phyloP scores from a whole-genome alignment of 2,888 invertebrate species.

The Cataglyphis altisquamis region DNA sequence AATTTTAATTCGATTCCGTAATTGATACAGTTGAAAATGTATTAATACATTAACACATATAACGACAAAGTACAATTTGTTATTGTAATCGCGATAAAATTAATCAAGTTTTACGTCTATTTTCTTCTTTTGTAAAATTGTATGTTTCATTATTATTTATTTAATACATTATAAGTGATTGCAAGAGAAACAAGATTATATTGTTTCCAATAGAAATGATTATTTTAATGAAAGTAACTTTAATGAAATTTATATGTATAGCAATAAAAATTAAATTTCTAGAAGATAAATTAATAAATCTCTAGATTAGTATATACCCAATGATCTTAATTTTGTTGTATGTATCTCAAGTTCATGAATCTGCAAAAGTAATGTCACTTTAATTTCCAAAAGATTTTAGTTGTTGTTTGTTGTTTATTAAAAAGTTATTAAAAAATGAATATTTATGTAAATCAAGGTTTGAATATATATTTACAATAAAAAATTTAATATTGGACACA shows the following conservation, averaged over 20 bases:
- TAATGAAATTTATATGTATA: neutral
- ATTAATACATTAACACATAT: neutral
- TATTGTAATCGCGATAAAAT: neutral
- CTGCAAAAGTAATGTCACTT: no score
- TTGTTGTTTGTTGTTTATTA: no score
- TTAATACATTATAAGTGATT: neutral
- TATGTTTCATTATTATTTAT: neutral
- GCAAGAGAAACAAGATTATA: neutral
- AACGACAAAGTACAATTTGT: slow-evolving; percentile 1
- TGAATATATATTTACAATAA: no score
- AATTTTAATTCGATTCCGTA: slow-evolving; percentile 12
- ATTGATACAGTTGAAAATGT: slow-evolving; percentile 16
- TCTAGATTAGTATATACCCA: no score
- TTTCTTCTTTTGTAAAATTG: neutral
- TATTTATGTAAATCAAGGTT: no score
- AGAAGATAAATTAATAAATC: no score
- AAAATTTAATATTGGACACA: no score
- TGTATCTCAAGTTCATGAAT: no score
- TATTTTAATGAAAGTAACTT: neutral
- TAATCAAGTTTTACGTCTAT: neutral
- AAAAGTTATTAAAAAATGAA: no score
- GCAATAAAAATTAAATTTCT: no score
- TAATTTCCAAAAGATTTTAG: no score
- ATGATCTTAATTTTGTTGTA: no score
- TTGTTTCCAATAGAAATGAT: neutral